Base-by-base conservation (phyloP, 2,888 invertebrate species). In the Lordiphosa fenestrarum region DNA sequence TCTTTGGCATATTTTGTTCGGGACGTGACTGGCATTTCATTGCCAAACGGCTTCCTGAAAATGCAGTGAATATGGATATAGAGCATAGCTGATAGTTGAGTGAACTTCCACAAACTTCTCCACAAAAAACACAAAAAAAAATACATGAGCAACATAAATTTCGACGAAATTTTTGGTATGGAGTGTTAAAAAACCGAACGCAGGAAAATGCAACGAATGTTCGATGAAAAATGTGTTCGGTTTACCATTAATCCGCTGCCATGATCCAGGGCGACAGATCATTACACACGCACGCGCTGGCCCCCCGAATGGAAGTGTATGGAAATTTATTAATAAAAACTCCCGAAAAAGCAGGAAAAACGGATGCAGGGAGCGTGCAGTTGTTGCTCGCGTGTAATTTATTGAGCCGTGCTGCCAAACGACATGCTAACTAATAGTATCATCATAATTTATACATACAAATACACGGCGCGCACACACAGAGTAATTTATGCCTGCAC, bases 391-490 rank as follows among this genome's bases (percentile, higher is more conserved):
- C 53, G 42, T 58, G 72, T 86, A 86, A 88, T 86, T 87, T 87
- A 87, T 87, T 70, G 83, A 70, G 69, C 69, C 69, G 13, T 10
- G 44, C 44, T 44, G 30, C 71, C 76, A 77, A 85, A 78, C 80
- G 86, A 84, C 86, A 84, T 62, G 82, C 81, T 74, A 85, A 87
- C 84, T 87, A 86, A 85, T 82, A 84, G 80, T 65, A 78, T 72
- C 86, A 73, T 84, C 83, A 85, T 86, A 86, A 85, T 84, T 85
- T 86, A 85, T 78, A 75, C 70, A 74, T 68, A 60, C 59, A 58
- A 54, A 73, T 65, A 57, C 84, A 66, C 55, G 77, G 75, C 62
- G 54, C 59, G 60, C 55, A 10, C 15, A 15, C 15, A 15, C 15
- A 15, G 15, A 15, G 71, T 85, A 70, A 80, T 85, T 80, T 85